A percentile compares a stretch with the other conserved stretches of the same genome.
phyloP scores from a whole-genome alignment of 2,888 invertebrate genomes.

The Tenthredo livida region DNA sequence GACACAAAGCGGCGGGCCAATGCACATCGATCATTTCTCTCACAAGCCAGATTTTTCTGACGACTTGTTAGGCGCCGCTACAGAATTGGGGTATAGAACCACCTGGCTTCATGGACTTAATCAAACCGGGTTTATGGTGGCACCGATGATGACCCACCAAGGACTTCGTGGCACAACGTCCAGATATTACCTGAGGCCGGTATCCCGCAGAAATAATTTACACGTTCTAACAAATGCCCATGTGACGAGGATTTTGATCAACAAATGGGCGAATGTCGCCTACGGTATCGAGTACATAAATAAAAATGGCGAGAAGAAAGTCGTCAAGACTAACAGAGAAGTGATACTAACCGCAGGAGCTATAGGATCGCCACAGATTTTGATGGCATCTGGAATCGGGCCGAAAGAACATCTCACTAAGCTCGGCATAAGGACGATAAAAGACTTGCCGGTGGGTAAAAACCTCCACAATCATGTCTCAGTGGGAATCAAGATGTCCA shows the following conservation, averaged over 20 bases:
- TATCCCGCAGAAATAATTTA: conserved; percentile 76
- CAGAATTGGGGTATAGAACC: conserved; percentile 75
- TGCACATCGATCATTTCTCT: conserved; percentile 73
- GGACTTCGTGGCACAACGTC: conserved; percentile 80
- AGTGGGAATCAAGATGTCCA: conserved; percentile 69
- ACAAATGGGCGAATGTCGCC: conserved; percentile 73
- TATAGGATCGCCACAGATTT: conserved; percentile 80
- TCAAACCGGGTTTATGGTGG: conserved; percentile 77
- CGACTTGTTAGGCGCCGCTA: conserved; percentile 70
- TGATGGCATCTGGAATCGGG: conserved; percentile 81
- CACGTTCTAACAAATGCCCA: conserved; percentile 79
- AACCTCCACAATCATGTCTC: conserved; percentile 76
- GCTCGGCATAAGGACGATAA: conserved; percentile 67
- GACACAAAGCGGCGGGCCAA: conserved; percentile 64
- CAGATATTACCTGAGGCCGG: conserved; percentile 79
- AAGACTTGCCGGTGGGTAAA: conserved; percentile 73
- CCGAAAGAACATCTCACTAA: conserved; percentile 76
- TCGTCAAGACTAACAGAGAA: conserved; percentile 78
- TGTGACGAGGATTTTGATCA: conserved; percentile 76
- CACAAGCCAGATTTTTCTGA: conserved; percentile 70
- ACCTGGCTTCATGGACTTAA: conserved; percentile 66
- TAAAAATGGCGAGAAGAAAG: conserved; percentile 72
- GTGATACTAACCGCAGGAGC: conserved; percentile 80
- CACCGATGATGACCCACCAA: conserved; percentile 76
- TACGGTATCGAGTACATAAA: conserved; percentile 80